A percentile compares a stretch with the other conserved stretches of the same genome.
Conservation (phyloP, 2,113 vertebrate species). For the Saguinus imperator region DNA sequence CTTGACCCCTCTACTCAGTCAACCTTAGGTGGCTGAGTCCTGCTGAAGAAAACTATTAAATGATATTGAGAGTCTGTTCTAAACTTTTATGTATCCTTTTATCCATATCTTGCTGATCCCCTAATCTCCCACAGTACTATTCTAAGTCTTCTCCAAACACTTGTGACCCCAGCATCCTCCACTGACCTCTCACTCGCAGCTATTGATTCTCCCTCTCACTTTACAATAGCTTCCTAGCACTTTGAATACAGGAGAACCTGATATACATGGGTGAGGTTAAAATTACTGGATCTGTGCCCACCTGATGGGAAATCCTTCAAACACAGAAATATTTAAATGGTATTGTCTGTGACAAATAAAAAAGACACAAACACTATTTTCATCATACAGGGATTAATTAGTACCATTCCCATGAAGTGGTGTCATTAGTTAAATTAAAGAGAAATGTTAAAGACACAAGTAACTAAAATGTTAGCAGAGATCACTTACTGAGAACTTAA, state of each 20-base stretch:
- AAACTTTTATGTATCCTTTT: neutral
- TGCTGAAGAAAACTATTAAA: neutral
- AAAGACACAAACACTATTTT: neutral
- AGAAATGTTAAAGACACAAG: neutral
- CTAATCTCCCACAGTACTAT: neutral
- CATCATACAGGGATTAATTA: neutral
- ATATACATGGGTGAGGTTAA: neutral
- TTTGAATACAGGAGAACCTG: neutral
- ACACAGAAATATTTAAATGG: neutral
- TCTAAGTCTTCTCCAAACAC: neutral
- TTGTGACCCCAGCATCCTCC: neutral
- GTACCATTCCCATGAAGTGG: neutral
- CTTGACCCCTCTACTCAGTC: neutral
- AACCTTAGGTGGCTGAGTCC: neutral
- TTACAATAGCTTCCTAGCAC: neutral
- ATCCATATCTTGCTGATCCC: neutral
- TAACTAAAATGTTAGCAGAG: neutral
- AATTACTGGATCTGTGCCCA: neutral
- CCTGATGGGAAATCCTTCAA: neutral
- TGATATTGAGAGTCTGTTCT: neutral
- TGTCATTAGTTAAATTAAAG: constrained; percentile 7
- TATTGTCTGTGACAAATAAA: neutral
- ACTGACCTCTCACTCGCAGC: neutral
- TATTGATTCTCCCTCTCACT: neutral
- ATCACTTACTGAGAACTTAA: neutral